Evolutionary conservation across 2,888 invertebrate genomes (phyloP), one percentile per base, ranked within the genome.

Genomic region (Caenorhabditis sulstoni): DNA sequence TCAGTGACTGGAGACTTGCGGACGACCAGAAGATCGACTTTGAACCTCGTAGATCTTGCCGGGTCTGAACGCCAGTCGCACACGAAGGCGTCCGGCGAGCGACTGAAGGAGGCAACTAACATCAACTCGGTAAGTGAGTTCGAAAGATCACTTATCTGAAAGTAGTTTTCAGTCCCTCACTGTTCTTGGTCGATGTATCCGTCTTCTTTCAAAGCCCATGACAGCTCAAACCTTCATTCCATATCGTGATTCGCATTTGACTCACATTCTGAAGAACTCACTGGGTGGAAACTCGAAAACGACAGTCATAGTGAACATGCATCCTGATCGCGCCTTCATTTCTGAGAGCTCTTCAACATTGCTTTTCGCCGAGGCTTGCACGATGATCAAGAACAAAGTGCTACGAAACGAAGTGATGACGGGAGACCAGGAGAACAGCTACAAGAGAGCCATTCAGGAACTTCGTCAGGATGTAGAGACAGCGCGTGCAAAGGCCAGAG

Each of bases 21-120:
- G 50, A 90, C 89, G 52, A 82, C 90, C 29, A 74, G 87, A 49
- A 82, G 82, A 2, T 90, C 91, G 0, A 89, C 92, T 90, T 87
- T 92, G 49, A 91, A 92, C 79, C 85, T 92, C n/a, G 91, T 92
- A 2, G 92, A 92, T 83, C 81, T 92, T 61, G 92, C 92, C 14
- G 92, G 92, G 0, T 91, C 91, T 59, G 92, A 92, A 80, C 81
- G 91, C 53, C 91, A 91, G 81, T 90, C 90, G 47, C 90, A 91
- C 73, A 90, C 91, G 1, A 85, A 90, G 55, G 87, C 91, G 0
- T 84, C 81, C 1, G 91, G 91, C 3, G 81, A 88, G 7, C 84
- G 91, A 11, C 82, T 91, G 14, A 91, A 91, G 88, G 92, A 92
- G 73, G 91, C 91, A 3, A 89, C 90, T 11, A 89, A 89, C 49